These are phyloP conservation scores for Papilio aristodemus DNA, from an alignment of 1,140 invertebrate species.

Conservation along the genomic window DNA sequence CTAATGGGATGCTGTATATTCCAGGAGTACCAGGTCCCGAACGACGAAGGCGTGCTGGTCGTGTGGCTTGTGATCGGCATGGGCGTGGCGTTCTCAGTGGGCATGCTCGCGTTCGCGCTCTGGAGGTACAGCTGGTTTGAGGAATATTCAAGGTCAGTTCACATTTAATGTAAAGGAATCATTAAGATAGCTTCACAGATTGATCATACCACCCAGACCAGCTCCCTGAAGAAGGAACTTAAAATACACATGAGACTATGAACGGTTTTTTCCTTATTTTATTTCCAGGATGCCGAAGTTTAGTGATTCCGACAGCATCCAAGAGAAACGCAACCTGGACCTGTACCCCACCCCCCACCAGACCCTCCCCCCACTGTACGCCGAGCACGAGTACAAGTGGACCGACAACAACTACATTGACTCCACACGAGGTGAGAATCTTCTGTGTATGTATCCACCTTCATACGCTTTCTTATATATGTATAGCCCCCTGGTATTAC, in stretches of 20 bases:
- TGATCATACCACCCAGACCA: too few species aligned
- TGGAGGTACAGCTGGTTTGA: slow-evolving; percentile 73
- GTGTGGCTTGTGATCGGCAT: slow-evolving; percentile 62
- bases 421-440: slow-evolving; percentile 52
- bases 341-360: slow-evolving; percentile 72
- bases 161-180: too few species aligned
- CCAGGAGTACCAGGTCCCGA: slow-evolving; percentile 64
- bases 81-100: slow-evolving; percentile 58
- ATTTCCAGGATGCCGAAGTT: slow-evolving; percentile 61
- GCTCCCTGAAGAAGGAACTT: too few species aligned
- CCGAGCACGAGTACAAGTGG: slow-evolving; percentile 62
- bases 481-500: too few species aligned
- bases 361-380: slow-evolving; percentile 68
- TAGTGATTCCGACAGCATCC: slow-evolving; percentile 64
- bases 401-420: slow-evolving; percentile 51
- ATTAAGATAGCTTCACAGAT: too few species aligned
- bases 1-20: too few species aligned
- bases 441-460: too few species aligned
- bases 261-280: not conserved
- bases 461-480: too few species aligned
- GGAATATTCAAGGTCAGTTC: slow-evolving; percentile 60
- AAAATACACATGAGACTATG: too few species aligned
- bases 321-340: slow-evolving; percentile 59
- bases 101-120: slow-evolving; percentile 61
- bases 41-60: slow-evolving; percentile 51